Conservation (phyloP, 2,113 vertebrate species). For the Alexandromys fortis region DNA sequence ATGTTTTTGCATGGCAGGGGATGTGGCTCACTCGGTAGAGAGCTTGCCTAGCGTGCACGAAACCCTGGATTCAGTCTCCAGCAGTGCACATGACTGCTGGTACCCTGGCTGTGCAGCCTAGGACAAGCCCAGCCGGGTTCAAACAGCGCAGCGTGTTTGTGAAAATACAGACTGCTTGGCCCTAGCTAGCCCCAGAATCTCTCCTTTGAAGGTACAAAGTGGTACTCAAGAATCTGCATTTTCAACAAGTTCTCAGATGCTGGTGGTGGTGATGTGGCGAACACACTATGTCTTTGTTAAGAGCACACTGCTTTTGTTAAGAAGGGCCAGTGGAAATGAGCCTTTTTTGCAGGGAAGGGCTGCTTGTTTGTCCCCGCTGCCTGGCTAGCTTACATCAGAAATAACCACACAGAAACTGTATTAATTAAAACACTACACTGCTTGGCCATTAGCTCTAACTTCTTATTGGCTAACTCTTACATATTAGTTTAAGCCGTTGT, state of each 20-base stretch:
- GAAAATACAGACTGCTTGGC: not conserved
- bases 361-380: accelerated
- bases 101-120: not conserved
- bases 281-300: no score
- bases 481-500: no score
- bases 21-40: not conserved
- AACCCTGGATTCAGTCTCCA: not conserved
- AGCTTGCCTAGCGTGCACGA: not conserved
- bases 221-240: not conserved
- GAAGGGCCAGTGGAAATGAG: not conserved
- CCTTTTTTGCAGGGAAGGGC: no score
- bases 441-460: no score
- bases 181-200: not conserved
- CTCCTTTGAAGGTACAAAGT: not conserved
- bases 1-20: not conserved
- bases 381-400: no score
- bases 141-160: not conserved
- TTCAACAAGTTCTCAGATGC: not conserved
- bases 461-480: no score
- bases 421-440: no score
- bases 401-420: no score
- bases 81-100: not conserved
- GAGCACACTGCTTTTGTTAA: not conserved
- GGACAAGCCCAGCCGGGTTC: not conserved
- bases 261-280: no score